A percentile compares a stretch with the other conserved stretches of the same genome.
phyloP scores from a whole-genome alignment of 2,113 vertebrate species.

The Shinisaurus crocodilurus region DNA sequence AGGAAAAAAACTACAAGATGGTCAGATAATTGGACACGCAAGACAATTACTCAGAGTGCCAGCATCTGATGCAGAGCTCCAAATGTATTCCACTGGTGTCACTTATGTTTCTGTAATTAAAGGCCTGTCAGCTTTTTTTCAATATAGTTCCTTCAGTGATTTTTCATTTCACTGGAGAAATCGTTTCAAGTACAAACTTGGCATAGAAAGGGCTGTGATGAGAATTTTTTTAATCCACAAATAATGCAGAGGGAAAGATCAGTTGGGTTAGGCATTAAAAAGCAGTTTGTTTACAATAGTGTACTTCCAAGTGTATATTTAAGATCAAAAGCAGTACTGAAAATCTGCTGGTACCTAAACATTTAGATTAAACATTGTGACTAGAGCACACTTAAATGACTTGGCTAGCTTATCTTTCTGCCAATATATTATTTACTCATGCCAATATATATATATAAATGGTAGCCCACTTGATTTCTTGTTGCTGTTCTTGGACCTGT shows the following conservation, averaged over 20 bases:
- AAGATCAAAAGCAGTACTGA: background rate
- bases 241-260: background rate
- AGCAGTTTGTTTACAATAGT: background rate
- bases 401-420: background rate
- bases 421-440: background rate
- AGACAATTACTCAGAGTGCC: background rate
- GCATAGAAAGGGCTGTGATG: background rate
- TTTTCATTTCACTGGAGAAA: background rate
- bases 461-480: background rate
- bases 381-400: background rate
- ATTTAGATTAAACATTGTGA: background rate
- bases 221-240: background rate
- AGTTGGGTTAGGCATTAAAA: background rate
- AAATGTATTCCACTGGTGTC: background rate
- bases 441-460: background rate
- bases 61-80: background rate
- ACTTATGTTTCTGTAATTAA: constrained; percentile 3
- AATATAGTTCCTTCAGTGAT: background rate
- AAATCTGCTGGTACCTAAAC: background rate
- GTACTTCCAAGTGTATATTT: background rate
- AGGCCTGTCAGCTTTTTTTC: background rate
- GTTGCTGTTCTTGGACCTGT: background rate
- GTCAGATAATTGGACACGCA: background rate
- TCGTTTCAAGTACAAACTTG: background rate
- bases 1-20: background rate